These are phyloP conservation scores for Ptilorrhoa leucosticta DNA, from an alignment of 2,113 vertebrate genomes.

Conservation along the genomic window DNA sequence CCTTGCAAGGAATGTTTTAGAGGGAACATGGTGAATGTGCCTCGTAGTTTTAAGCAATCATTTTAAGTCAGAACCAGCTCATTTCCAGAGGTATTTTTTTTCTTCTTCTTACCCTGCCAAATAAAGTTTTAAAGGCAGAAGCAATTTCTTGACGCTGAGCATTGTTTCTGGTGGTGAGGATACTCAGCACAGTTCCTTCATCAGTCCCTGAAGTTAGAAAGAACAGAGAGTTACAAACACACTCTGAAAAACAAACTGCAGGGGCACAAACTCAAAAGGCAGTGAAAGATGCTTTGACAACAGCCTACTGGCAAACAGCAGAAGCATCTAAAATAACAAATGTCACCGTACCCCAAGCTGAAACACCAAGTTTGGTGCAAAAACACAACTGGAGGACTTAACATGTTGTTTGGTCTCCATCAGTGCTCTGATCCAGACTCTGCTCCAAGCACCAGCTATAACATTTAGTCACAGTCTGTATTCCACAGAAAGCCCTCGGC, in stretches of 20 bases:
- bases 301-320: not conserved
- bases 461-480: not conserved
- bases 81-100: not conserved
- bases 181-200: conserved; percentile 84
- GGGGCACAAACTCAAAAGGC: not conserved
- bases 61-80: not conserved
- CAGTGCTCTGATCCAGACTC: not conserved
- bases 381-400: not conserved
- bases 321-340: not conserved
- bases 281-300: not conserved
- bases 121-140: conserved; percentile 83
- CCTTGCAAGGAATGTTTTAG: not conserved
- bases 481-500: not conserved
- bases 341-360: not conserved
- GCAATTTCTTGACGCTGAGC: conserved; percentile 89
- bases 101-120: conserved; percentile 82
- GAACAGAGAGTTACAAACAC: not conserved
- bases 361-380: not conserved
- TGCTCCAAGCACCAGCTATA: not conserved
- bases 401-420: not conserved
- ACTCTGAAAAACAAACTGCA: not conserved
- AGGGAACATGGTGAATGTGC: not conserved
- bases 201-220: conserved; percentile 83
- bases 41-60: not conserved
- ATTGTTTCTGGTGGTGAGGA: conserved; percentile 84